These are phyloP conservation scores for Cyrtorhinus lividipennis DNA, from an alignment of 1,140 invertebrate species.

Conservation along the genomic window DNA sequence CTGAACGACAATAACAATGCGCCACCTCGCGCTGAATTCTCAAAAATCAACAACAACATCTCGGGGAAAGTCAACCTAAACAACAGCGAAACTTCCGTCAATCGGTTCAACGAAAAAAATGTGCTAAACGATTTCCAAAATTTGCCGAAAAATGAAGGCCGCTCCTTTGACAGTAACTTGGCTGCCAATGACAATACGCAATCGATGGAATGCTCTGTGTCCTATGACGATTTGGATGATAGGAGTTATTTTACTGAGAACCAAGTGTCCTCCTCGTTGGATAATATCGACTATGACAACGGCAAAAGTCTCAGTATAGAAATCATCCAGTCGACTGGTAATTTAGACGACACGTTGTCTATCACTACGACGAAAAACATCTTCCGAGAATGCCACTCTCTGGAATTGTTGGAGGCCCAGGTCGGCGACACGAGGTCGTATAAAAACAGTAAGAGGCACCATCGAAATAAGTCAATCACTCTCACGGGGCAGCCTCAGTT, in stretches of 20 bases:
- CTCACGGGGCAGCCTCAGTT: conserved; percentile 19
- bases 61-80: too few relatives aligned
- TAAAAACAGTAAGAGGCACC: conserved; percentile 20
- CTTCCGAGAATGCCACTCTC: conserved; percentile 24
- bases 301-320: conserved; percentile 20
- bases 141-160: not conserved
- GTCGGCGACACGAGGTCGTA: conserved; percentile 2
- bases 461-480: conserved; percentile 24
- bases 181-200: not conserved
- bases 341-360: conserved; percentile 20
- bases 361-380: conserved; percentile 21
- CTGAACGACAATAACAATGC: too few relatives aligned
- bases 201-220: conserved; percentile 20
- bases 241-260: conserved; percentile 16
- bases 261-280: conserved; percentile 14
- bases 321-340: conserved; percentile 20
- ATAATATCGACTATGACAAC: conserved; percentile 17
- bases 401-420: conserved; percentile 22
- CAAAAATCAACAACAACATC: too few relatives aligned
- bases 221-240: conserved; percentile 22
- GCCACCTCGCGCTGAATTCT: too few relatives aligned
- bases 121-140: not conserved
- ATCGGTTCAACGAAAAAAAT: not conserved
- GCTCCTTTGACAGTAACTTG: not conserved
- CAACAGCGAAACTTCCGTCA: not conserved